Conservation (phyloP, 2,113 vertebrate species). For the Maccullochella peelii region DNA sequence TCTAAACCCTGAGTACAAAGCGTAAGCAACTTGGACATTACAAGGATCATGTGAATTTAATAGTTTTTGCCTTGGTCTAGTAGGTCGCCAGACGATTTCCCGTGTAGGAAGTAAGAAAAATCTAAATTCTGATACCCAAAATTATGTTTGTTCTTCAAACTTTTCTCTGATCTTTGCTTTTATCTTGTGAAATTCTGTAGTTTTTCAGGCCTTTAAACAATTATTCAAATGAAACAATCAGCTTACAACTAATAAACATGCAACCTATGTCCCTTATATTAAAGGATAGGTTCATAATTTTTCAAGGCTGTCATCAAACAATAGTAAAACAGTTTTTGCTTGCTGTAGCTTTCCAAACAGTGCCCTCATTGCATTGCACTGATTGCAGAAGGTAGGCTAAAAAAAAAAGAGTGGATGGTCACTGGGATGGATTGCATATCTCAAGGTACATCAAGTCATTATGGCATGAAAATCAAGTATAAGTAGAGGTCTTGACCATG, state of each 20-base stretch:
- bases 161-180: neutral
- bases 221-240: neutral
- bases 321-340: neutral
- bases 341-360: neutral
- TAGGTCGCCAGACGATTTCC: neutral
- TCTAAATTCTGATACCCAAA: neutral
- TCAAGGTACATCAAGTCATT: neutral
- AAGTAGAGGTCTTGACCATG: neutral
- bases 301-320: neutral
- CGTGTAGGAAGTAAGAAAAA: neutral
- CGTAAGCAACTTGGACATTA: neutral
- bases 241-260: neutral
- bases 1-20: neutral
- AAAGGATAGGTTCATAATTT: neutral
- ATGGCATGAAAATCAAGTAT: neutral
- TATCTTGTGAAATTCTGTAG: neutral
- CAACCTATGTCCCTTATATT: neutral
- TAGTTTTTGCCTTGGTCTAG: neutral
- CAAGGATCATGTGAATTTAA: neutral
- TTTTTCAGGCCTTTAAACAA: neutral
- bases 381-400: neutral
- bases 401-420: neutral
- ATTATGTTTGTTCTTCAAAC: neutral
- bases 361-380: neutral
- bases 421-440: neutral